Base-by-base conservation (phyloP, 2,888 invertebrate species). In the Platycnemis pennipes region DNA sequence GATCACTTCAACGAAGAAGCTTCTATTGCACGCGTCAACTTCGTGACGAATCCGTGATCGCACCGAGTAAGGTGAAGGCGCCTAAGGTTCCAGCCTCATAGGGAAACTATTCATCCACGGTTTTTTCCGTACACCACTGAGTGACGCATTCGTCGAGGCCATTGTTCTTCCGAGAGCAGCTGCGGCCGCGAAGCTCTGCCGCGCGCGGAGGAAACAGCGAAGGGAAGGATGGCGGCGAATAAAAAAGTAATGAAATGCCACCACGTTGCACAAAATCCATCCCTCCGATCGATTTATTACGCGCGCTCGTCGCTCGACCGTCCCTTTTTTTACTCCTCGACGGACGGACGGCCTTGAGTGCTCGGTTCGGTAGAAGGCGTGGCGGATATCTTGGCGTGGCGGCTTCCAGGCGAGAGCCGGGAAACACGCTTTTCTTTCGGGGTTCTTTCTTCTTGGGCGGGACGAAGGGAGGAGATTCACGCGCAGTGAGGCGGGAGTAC, bases 231-330 rank as follows among this genome's bases (percentile, higher is more conserved):
- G 37, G 26, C 63, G 63, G 7, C 31, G 16, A 37, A 77, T 37
- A 11, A 77, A n/a, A 8, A 63, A 22, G 63, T 26, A 63, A 37
- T 37, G n/a, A 11, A 77, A 77, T 37, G 1, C 77, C 37, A 1
- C 77, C 37, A 13, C 77, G 77, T 77, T 77, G 77, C 77, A 37
- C 77, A 77, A 37, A 77, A 77, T 77, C 77, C 77, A 31, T 77
- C 77, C 77, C 77, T 37, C 26, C 77, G 13, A 37, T 77, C 77
- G 77, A 77, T 77, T 77, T 37, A 77, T 77, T 16, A 37, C 37
- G 77, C 13, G 3, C 77, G 8, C n/a, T 77, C 77, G 4, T 31
- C 31, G 37, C n/a, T n/a, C n/a, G 19, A 22, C 56, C 22, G 26
- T 77, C 11, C 16, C 31, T 37, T 77, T 37, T 77, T 77, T 77